These are phyloP conservation scores for Sphaeridia pumilis DNA, from an alignment of 2,888 invertebrate genomes.

Conservation along the genomic window DNA sequence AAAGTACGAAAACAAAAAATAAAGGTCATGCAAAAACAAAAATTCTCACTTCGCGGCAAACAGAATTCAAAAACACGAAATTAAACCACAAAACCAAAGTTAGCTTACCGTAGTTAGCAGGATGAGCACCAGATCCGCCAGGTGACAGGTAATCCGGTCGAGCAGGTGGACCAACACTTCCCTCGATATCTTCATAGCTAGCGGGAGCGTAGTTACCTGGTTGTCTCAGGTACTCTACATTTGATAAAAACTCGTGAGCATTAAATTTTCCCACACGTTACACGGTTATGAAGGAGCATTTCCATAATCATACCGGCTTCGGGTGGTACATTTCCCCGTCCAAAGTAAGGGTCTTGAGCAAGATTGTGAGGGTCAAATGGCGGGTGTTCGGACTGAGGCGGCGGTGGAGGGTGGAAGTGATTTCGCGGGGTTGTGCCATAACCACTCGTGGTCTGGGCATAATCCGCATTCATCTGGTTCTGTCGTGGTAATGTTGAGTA, in stretches of 20 bases:
- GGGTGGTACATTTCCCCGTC: constrained; percentile 30
- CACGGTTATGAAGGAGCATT: background rate
- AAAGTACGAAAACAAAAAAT: constrained; percentile 11
- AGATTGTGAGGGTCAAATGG: constrained; percentile 24
- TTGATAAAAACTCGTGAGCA: too few species aligned
- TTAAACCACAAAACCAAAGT: background rate
- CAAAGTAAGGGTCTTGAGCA: constrained; percentile 34
- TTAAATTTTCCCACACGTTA: background rate
- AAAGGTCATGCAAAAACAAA: constrained; percentile 15
- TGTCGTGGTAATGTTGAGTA: constrained; percentile 35
- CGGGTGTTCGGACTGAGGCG: constrained; percentile 20
- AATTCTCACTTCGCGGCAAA: background rate
- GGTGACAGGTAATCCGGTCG: constrained; percentile 35
- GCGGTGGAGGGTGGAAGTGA: constrained; percentile 35
- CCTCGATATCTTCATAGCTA: constrained; percentile 55
- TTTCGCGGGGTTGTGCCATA: constrained; percentile 37
- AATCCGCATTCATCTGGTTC: constrained; percentile 34
- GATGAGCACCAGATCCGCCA: constrained; percentile 30
- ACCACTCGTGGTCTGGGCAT: constrained; percentile 28
- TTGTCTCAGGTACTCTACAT: constrained; percentile 47
- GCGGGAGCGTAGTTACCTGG: constrained; percentile 44
- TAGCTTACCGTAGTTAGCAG: constrained; percentile 32
- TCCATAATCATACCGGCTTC: constrained; percentile 19
- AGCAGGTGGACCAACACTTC: constrained; percentile 38
- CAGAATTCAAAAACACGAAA: background rate